Base-by-base conservation (phyloP, 2,888 invertebrate species). In the Crocallis elinguaria region DNA sequence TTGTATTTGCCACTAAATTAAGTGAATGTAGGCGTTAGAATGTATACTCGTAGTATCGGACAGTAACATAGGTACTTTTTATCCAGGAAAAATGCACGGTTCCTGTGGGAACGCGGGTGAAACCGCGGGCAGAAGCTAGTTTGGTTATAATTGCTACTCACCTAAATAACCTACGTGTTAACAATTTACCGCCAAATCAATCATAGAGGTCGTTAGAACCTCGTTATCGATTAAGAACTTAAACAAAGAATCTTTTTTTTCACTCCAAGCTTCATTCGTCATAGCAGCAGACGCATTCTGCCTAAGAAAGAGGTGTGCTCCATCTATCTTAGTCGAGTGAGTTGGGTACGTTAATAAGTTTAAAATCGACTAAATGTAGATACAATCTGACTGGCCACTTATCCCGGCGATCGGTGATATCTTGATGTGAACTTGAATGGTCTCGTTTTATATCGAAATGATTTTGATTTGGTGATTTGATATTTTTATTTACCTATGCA, bases 391-490 rank as follows among this genome's bases (percentile, higher is more conserved):
- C 78, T 77, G 77, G 64, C 61, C 57, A 66, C 58, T 73, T 77
- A 84, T 82, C 80, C 61, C 59, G 58, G 67, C 74, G 64, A 86
- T 84, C 82, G 70, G 61, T 69, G 70, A 78, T 80, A 79, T 80
- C 77, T 80, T 60, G 71, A 77, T 77, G 70, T 64, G 48, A 61
- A 50, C 57, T 49, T 49, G 52, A 39, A 53, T 46, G n/a, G 11
- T 33, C 25, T 25, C 25, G 6, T 14, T 27, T 12, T 6, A 13
- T 14, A 32, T 14, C 32, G 9, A 32, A 7, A 14, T 14, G 8
- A 14, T 32, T 6, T 14, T 32, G 14, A 14, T 32, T 32, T 32
- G 32, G 16, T 33, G 8, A 13, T 2, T 13, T 30, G 13, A 6
- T 13, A 13, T 13, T 14, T 32, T 32, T 8, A 6, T 13, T 13